phyloP scores from a whole-genome alignment of 1,140 invertebrate genomes.

The Neodiprion pinetum region DNA sequence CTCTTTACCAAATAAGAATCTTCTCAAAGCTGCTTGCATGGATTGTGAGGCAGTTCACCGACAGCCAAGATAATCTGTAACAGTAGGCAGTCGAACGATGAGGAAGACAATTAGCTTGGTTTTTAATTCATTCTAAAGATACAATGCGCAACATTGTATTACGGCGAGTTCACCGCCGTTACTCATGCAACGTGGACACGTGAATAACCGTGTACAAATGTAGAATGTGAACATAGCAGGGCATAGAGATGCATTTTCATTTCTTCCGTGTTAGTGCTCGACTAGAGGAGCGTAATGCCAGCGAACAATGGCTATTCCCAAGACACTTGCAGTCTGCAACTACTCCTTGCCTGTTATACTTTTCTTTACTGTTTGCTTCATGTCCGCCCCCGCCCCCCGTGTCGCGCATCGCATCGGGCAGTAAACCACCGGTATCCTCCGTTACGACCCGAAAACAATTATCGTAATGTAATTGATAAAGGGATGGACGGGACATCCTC shows the following conservation, averaged over 20 bases:
- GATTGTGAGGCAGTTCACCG: too few relatives aligned
- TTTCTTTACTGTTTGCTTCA: not conserved
- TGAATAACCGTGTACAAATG: not conserved
- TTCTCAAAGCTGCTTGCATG: too few relatives aligned
- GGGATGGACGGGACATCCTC: not conserved
- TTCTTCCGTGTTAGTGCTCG: conserved; percentile 27
- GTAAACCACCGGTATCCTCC: conserved; percentile 13
- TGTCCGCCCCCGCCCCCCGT: not conserved
- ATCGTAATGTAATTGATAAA: conserved; percentile 27
- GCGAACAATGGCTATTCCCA: conserved; percentile 35
- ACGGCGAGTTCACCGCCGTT: not conserved
- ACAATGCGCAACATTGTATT: not conserved
- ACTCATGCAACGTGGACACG: not conserved
- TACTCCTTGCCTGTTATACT: conserved; percentile 20
- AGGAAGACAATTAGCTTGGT: not conserved
- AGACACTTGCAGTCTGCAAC: conserved; percentile 26
- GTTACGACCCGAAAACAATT: conserved; percentile 32
- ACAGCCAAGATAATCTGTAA: too few relatives aligned
- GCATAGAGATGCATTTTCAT: not conserved
- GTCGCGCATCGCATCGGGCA: not conserved
- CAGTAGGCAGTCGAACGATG: not conserved
- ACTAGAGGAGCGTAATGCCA: not conserved
- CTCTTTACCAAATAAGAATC: too few relatives aligned
- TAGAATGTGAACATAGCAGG: not conserved
- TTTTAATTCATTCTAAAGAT: not conserved